Evolutionary conservation across 2,113 vertebrate genomes (phyloP).

Genomic region (Carassius carassius): DNA sequence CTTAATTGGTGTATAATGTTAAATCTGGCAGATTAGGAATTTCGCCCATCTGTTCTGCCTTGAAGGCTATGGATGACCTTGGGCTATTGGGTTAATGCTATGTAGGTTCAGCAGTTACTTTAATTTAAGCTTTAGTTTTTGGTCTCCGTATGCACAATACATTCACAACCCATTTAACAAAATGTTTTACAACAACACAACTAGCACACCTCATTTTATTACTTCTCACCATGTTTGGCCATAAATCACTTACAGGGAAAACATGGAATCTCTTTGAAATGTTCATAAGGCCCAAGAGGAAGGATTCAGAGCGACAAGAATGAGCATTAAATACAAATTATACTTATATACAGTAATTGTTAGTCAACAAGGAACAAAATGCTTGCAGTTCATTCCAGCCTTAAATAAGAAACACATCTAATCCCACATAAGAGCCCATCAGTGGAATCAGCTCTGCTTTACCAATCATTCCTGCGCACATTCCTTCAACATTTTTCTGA

Average conservation of each 20-base stretch:
- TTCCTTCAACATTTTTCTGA: conserved; percentile 8
- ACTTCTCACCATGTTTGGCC: background rate
- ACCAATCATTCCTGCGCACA: conserved; percentile 1
- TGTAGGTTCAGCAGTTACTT: background rate
- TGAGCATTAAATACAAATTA: background rate
- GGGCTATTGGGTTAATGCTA: background rate
- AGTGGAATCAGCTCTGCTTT: background rate
- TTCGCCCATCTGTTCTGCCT: conserved; percentile 34
- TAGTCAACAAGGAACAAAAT: conserved; percentile 9
- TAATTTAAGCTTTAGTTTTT: background rate
- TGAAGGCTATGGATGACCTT: conserved; percentile 6
- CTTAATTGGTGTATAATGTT: conserved; percentile 12
- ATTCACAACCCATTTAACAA: background rate
- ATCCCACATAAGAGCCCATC: conserved; percentile 12
- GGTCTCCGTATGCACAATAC: background rate
- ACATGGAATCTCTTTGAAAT: background rate
- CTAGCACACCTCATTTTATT: background rate
- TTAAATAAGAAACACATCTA: background rate
- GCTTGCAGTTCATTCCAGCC: background rate
- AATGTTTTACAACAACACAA: background rate
- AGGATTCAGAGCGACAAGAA: background rate
- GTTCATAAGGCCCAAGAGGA: background rate
- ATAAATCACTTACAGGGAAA: background rate
- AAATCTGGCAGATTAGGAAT: conserved; percentile 33
- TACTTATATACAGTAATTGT: background rate